phyloP scores from a whole-genome alignment of 2,113 vertebrate species.

The Cyanoliseus patagonus region DNA sequence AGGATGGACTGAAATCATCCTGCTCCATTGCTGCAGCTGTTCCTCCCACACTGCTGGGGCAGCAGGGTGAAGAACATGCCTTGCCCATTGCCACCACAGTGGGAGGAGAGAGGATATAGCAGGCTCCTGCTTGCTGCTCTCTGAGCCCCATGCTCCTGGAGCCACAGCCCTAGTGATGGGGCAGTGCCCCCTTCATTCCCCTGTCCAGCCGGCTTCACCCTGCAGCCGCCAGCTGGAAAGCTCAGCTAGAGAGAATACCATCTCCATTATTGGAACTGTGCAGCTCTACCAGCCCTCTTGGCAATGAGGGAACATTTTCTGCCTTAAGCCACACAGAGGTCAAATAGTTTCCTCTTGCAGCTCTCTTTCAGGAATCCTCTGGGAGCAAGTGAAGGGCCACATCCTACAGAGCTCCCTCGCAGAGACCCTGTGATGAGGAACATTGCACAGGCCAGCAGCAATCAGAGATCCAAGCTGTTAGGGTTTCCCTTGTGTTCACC shows the following conservation, averaged over 20 bases:
- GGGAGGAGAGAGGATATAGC: neutral
- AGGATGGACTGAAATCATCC: neutral
- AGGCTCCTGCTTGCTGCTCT: neutral
- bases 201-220: neutral
- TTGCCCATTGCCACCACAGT: rapidly evolving
- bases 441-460: rapidly evolving
- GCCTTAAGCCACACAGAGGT: slow-evolving; percentile 59
- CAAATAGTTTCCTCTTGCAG: slow-evolving; percentile 62
- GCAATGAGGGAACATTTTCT: slow-evolving; percentile 56
- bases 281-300: slow-evolving; percentile 49
- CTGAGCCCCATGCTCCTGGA: neutral
- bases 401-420: neutral
- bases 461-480: neutral
- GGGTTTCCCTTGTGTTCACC: neutral
- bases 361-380: slow-evolving; percentile 41
- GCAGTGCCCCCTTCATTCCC: neutral
- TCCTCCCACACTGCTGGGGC: neutral
- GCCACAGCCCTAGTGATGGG: neutral
- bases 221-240: slow-evolving; percentile 4
- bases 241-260: slow-evolving; percentile 52
- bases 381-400: neutral
- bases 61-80: rapidly evolving
- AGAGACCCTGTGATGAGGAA: rapidly evolving
- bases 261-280: slow-evolving; percentile 71
- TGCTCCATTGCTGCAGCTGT: neutral